A percentile compares a stretch with the other conserved stretches of the same genome.
Evolutionary conservation across 1,140 invertebrate species (phyloP).

Genomic region (Saccostrea glomerata): DNA sequence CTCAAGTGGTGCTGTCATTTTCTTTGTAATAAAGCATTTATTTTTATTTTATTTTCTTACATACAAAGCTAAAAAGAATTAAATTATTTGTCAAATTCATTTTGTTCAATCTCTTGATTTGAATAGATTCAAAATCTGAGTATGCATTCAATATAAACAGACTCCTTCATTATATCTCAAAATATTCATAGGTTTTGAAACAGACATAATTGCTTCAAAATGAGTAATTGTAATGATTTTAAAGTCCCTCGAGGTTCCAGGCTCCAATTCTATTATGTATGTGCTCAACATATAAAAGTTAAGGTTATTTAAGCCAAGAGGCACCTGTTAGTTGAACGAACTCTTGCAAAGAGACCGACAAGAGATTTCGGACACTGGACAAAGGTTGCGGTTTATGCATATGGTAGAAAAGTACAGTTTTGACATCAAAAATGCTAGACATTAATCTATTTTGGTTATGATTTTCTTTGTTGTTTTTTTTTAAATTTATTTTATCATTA

Average conservation of each 20-base stretch:
- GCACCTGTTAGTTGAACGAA: neutral
- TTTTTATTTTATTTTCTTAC: neutral
- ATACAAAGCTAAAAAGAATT: neutral
- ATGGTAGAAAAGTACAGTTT: no score
- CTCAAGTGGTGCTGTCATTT: neutral
- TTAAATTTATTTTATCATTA: no score
- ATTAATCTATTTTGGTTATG: no score
- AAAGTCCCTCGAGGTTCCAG: neutral
- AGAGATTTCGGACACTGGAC: neutral
- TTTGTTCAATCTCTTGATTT: neutral
- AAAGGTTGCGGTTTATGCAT: no score
- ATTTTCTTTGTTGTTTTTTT: no score
- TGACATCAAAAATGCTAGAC: no score
- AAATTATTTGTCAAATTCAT: neutral
- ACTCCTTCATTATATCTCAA: neutral
- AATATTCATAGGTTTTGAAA: neutral
- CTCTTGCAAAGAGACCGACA: neutral
- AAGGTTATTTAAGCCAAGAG: neutral
- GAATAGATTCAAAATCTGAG: neutral
- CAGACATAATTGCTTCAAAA: conserved; percentile 10
- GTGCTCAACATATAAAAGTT: neutral
- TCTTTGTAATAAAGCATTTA: neutral
- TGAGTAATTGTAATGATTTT: conserved; percentile 26
- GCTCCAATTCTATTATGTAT: neutral
- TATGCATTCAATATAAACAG: neutral